Percentiles rank a stretch among this genome's conserved stretches.
These are phyloP conservation scores for Limnothrissa miodon DNA, from an alignment of 2,113 vertebrate species.

Conservation along the genomic window DNA sequence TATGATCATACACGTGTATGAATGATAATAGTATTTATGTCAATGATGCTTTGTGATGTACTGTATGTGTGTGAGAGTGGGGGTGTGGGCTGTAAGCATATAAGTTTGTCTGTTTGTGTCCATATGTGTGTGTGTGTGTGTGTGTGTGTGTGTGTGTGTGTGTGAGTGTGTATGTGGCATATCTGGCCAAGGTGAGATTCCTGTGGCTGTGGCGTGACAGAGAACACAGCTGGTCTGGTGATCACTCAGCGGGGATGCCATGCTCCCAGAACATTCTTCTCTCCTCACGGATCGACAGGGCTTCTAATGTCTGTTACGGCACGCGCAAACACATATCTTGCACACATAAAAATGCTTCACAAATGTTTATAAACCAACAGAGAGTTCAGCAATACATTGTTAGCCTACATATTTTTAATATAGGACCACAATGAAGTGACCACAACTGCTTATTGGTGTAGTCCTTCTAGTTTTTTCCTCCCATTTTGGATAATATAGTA, in stretches of 20 bases:
- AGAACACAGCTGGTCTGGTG: conserved; percentile 39
- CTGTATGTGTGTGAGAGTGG: background rate
- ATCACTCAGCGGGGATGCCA: conserved; percentile 29
- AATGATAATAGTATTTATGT: background rate
- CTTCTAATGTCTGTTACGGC: background rate
- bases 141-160: background rate
- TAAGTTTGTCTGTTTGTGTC: background rate
- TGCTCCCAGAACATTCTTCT: background rate
- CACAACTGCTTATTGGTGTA: too few species aligned
- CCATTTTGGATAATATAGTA: background rate
- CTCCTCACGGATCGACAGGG: background rate
- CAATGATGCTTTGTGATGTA: background rate
- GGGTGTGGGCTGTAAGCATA: background rate
- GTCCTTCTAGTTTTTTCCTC: background rate
- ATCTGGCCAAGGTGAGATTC: conserved; percentile 52
- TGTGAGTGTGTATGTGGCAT: conserved; percentile 5
- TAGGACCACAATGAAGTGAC: too few species aligned
- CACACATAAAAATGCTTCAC: too few species aligned
- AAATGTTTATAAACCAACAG: background rate
- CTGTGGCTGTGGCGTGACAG: conserved; percentile 27
- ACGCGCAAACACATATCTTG: background rate
- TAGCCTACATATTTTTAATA: too few species aligned
- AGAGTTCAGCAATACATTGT: background rate
- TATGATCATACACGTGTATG: background rate
- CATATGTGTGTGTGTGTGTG: conserved; percentile 3